Conservation (phyloP, 1,140 invertebrate genomes). For the Drosophila ogumai region DNA sequence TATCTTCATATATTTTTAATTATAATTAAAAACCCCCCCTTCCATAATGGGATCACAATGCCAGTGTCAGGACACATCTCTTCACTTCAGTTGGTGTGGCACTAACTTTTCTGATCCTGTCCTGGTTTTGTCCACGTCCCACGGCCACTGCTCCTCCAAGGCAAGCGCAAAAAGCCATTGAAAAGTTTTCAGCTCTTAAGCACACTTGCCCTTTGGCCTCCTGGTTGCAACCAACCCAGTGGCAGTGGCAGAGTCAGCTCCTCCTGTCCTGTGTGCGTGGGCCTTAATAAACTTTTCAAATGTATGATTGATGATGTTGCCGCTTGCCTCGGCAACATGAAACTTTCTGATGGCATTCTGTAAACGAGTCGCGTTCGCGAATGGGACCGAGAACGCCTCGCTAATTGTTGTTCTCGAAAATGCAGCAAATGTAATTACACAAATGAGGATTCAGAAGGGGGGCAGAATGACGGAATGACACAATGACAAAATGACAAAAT, state of each 20-base stretch:
- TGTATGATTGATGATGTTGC: conserved; percentile 81
- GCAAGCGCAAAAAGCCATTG: conserved; percentile 68
- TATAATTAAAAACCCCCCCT: background rate
- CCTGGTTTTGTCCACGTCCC: background rate
- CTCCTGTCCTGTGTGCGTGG: conserved; percentile 15
- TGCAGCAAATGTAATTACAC: conserved; percentile 77
- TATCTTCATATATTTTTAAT: background rate
- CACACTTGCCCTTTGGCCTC: conserved; percentile 58
- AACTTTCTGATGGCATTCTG: conserved; percentile 65
- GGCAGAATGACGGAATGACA: conserved; percentile 1
- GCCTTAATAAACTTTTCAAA: conserved; percentile 81
- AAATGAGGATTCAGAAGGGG: conserved; percentile 64
- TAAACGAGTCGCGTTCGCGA: conserved; percentile 69
- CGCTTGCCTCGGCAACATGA: conserved; percentile 36
- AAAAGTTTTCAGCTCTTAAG: conserved; percentile 78
- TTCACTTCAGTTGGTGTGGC: conserved; percentile 13
- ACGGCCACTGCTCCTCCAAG: background rate
- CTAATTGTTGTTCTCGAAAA: conserved; percentile 77
- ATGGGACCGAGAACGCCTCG: conserved; percentile 23
- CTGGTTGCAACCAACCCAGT: background rate
- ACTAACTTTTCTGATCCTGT: conserved; percentile 45
- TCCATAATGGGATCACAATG: conserved; percentile 8
- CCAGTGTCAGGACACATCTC: conserved; percentile 7
- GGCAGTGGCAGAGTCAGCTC: background rate
- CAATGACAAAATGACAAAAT: conserved; percentile 1